Evolutionary conservation across 2,113 vertebrate species (phyloP).

Genomic region (Neodon shergylaensis): DNA sequence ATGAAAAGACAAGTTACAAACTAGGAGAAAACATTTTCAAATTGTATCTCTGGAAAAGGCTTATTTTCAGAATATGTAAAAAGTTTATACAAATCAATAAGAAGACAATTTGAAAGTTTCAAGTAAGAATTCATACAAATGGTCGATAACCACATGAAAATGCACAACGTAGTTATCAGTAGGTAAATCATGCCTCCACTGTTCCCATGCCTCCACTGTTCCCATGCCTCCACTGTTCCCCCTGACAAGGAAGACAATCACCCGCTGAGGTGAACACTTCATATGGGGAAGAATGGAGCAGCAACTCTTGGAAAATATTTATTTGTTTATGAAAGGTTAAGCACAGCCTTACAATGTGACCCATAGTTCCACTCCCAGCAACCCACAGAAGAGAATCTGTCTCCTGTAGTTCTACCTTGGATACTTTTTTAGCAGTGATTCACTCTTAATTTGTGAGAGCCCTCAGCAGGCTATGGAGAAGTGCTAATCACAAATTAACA

Average conservation of each 20-base stretch:
- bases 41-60: conserved; percentile 2
- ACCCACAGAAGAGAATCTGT: neutral
- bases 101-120: neutral
- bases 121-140: neutral
- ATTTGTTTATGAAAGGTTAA: neutral
- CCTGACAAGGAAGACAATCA: neutral
- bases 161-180: neutral
- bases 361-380: neutral
- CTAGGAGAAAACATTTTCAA: conserved; percentile 34
- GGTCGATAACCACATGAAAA: neutral
- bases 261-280: neutral
- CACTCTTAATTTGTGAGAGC: neutral
- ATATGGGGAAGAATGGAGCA: neutral
- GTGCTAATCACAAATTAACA: neutral
- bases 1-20: conserved; percentile 3
- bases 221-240: neutral
- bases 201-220: too few species aligned
- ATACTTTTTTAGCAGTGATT: neutral
- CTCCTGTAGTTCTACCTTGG: neutral
- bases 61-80: conserved; percentile 21
- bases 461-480: conserved; percentile 19
- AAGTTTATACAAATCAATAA: conserved; percentile 7
- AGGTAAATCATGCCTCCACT: neutral
- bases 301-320: neutral
- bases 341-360: neutral